These are phyloP conservation scores for Silurus glanis DNA, from an alignment of 2,113 vertebrate genomes.

Conservation along the genomic window DNA sequence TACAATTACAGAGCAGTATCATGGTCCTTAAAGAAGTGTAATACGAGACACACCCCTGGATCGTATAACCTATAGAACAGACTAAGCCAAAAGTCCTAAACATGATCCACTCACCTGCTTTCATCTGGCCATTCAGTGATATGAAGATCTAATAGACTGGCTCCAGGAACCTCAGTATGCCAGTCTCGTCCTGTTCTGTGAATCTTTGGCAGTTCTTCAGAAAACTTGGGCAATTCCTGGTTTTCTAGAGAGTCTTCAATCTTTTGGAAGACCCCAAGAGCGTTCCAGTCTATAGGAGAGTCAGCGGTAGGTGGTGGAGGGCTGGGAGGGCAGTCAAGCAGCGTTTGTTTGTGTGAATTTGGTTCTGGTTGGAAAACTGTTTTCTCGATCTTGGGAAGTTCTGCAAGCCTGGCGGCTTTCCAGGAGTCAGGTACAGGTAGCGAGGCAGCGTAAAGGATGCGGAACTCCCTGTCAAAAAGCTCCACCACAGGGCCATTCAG, in stretches of 20 bases:
- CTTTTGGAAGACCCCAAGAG: slow-evolving; percentile 66
- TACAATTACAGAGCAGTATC: background rate
- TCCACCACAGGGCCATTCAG: slow-evolving; percentile 64
- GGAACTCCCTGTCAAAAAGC: slow-evolving; percentile 75
- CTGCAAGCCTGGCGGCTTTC: background rate
- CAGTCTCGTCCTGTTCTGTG: background rate
- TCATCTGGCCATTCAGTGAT: background rate
- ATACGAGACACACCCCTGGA: background rate
- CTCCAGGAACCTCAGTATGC: background rate
- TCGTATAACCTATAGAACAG: background rate
- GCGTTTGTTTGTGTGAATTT: slow-evolving; percentile 25
- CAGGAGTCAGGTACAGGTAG: slow-evolving; percentile 57
- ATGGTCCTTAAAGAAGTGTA: background rate
- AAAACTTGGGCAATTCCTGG: slow-evolving; percentile 15
- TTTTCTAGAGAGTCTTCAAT: background rate
- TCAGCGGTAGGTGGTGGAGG: slow-evolving; percentile 61
- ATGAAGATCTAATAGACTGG: slow-evolving; percentile 2
- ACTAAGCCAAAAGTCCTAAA: background rate
- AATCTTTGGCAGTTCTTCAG: slow-evolving; percentile 33
- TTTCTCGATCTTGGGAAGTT: background rate
- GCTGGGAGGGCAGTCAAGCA: slow-evolving; percentile 35
- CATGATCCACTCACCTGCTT: slow-evolving; percentile 34
- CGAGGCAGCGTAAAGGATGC: slow-evolving; percentile 73
- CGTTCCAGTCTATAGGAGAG: slow-evolving; percentile 69
- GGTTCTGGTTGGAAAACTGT: slow-evolving; percentile 24